phyloP scores from a whole-genome alignment of 2,113 vertebrate species.

The Orthonyx spaldingii region DNA sequence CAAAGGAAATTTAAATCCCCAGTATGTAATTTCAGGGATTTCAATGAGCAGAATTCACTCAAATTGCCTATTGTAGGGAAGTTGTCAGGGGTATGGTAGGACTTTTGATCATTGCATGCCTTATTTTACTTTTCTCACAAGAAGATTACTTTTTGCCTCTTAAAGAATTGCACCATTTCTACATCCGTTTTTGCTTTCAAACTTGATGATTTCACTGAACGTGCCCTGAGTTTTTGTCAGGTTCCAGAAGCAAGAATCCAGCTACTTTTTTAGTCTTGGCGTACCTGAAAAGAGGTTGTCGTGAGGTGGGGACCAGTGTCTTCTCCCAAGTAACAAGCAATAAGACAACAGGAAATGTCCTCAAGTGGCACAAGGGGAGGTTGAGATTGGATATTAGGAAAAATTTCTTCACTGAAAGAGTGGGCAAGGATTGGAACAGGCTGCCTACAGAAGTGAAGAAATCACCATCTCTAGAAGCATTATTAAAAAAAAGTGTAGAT shows the following conservation, averaged over 20 bases:
- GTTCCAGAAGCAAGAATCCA: background rate
- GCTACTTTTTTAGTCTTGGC: background rate
- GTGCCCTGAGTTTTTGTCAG: background rate
- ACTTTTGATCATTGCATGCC: background rate
- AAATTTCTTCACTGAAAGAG: background rate
- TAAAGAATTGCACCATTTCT: background rate
- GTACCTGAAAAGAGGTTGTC: background rate
- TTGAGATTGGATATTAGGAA: background rate
- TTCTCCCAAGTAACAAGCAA: background rate
- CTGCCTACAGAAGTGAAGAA: background rate
- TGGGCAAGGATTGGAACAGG: background rate
- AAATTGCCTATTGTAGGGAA: background rate
- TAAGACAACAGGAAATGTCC: background rate
- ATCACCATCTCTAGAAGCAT: accelerated
- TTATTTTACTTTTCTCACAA: background rate
- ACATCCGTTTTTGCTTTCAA: background rate
- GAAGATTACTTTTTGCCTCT: background rate
- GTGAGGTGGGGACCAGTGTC: accelerated
- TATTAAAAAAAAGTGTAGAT: background rate
- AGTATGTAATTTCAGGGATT: conserved; percentile 2
- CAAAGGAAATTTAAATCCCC: background rate
- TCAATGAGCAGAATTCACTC: background rate
- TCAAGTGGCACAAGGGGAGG: background rate
- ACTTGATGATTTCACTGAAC: background rate
- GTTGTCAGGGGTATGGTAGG: background rate